Percentiles rank a stretch among this genome's conserved stretches.
Evolutionary conservation across 2,888 invertebrate genomes (phyloP).

Genomic region (Agrenia bidenticulata): DNA sequence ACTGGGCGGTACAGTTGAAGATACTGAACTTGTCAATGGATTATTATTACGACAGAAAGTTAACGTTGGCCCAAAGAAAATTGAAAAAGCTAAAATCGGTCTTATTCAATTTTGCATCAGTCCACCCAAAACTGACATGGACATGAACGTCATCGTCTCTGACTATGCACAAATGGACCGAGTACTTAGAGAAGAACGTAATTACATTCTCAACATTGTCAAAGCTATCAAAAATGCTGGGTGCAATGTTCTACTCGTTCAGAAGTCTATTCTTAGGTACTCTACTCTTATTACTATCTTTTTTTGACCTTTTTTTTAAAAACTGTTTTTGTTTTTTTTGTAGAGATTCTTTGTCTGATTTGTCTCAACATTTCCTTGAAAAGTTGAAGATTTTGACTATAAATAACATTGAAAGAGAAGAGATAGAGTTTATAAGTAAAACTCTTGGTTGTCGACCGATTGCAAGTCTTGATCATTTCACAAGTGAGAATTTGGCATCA

Average conservation of each 20-base stretch:
- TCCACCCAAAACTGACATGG: conserved; percentile 99
- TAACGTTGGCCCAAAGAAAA: conserved; percentile 84
- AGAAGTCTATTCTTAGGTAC: conserved; percentile 78
- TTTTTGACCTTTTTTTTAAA: no score
- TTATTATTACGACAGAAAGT: conserved; percentile 67
- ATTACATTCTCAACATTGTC: conserved; percentile 96
- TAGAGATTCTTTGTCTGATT: conserved; percentile 93
- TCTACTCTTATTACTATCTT: conserved; percentile 47
- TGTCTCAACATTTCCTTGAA: conserved; percentile 96
- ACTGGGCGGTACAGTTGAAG: conserved; percentile 95
- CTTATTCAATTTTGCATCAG: conserved; percentile 99
- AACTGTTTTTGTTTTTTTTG: conserved; percentile 8
- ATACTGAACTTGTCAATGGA: conserved; percentile 89
- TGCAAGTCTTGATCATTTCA: conserved; percentile 97
- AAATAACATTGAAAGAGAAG: conserved; percentile 96
- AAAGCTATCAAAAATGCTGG: conserved; percentile 98
- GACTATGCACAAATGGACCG: conserved; percentile 99
- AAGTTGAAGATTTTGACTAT: conserved; percentile 99
- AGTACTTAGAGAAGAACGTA: conserved; percentile 93
- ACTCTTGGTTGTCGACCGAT: conserved; percentile 91
- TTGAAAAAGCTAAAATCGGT: conserved; percentile 98
- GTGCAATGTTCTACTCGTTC: conserved; percentile 94
- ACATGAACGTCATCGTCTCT: conserved; percentile 91
- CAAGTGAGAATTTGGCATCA: conserved; percentile 82
- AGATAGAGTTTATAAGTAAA: conserved; percentile 96